Base-by-base conservation (phyloP, 92 coral and sea anemone species). In the Blastomussa wellsi region DNA sequence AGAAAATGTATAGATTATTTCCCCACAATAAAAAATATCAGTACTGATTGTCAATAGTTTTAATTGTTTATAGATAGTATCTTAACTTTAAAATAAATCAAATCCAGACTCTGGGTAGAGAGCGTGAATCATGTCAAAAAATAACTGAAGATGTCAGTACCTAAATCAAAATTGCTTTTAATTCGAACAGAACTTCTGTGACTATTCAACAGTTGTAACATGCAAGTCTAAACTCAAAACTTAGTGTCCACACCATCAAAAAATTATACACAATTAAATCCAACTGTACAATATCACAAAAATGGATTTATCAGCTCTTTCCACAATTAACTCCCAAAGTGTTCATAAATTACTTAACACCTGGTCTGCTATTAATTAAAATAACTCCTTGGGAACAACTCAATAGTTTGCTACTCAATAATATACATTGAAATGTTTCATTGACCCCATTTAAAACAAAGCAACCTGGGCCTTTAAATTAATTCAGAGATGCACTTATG, bases 261-360 rank as follows among this genome's bases (percentile, higher is more conserved):
- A 26, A 28, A 64, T 22, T 59, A 60, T 79, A 42, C 74, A 62
- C 51, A 28, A 29, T 71, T 31, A 79, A 80, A 81, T 81, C 15
- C 71, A 52, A 51, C 52, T 82, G 70, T 82, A 82, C 86, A 82
- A 72, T 72, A 51, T n/a, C 62, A 69, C 22, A 32, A 47, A 80
- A 60, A 71, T 31, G 24, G 41, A 19, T 68, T 49, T 47, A 37
- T 55, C 26, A 17, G 24, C 26, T n/a, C 85, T 22, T 71, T 71
- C 47, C 57, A 64, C 47, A 77, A 53, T 55, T 77, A 33, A 26
- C 49, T 29, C 7, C 5, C 38, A 59, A 13, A 36, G 64, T 49
- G n/a, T 37, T 72, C 70, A 71, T 72, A 71, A 67, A 82, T 82
- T 82, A 70, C 10, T 62, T 62, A 57, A 71, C 41, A 32, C 68